These are phyloP conservation scores for Synodontis membranacea DNA, from an alignment of 2,113 vertebrate species.

Conservation along the genomic window DNA sequence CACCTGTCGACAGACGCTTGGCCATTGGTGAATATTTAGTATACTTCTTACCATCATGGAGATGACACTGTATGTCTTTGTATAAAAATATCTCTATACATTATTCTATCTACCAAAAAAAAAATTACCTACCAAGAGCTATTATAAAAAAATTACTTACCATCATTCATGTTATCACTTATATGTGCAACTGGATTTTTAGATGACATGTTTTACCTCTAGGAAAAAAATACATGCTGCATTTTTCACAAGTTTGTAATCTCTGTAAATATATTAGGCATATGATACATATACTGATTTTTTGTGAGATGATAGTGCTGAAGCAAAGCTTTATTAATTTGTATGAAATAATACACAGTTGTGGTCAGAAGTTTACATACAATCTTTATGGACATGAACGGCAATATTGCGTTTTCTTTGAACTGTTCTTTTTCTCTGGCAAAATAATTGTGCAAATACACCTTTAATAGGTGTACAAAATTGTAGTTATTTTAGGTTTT, in stretches of 20 bases:
- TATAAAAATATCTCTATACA: background rate
- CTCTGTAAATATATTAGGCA: background rate
- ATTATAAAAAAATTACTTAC: too few relatives aligned
- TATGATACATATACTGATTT: background rate
- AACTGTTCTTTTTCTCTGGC: too few relatives aligned
- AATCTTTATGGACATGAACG: too few relatives aligned
- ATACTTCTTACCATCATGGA: background rate
- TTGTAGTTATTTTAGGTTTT: too few relatives aligned
- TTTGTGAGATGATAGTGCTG: background rate
- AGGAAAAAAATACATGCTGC: background rate
- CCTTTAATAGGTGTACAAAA: too few relatives aligned
- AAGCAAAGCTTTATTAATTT: background rate
- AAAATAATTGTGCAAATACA: too few relatives aligned
- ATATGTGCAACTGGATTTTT: background rate
- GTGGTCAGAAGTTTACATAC: too few relatives aligned
- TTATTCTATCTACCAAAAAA: background rate
- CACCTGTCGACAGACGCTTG: slow-evolving; percentile 31
- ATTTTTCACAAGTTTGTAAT: background rate
- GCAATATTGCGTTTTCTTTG: too few relatives aligned
- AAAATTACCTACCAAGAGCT: background rate
- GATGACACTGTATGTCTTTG: background rate
- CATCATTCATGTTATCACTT: background rate
- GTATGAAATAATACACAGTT: background rate
- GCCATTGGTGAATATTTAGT: background rate
- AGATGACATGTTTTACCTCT: background rate